Evolutionary conservation across 2,797 vertebrate species (phyloP).

Genomic region (Fistularia tabacaria): DNA sequence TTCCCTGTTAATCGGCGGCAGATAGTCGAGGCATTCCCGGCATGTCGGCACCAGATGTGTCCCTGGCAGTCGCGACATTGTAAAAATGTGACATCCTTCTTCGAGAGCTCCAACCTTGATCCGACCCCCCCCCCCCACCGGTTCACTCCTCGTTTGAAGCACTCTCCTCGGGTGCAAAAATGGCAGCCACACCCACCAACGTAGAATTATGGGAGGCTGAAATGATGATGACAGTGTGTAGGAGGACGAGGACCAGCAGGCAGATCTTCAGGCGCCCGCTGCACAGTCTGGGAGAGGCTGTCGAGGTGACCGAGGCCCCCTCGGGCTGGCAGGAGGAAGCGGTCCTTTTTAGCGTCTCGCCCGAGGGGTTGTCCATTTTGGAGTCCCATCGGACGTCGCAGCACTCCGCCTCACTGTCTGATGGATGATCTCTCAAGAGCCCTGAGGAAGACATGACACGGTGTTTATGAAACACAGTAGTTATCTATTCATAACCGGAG

Average conservation of each 20-base stretch:
- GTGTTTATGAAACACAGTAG: too few relatives aligned
- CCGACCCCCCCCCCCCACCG: slow-evolving; percentile 9
- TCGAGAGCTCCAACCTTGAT: slow-evolving; percentile 26
- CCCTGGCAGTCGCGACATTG: slow-evolving; percentile 45
- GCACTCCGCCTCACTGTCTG: slow-evolving; percentile 62
- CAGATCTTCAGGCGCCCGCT: slow-evolving; percentile 74
- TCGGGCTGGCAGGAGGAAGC: slow-evolving; percentile 65
- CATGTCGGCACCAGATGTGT: slow-evolving; percentile 48
- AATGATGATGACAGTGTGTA: slow-evolving; percentile 74
- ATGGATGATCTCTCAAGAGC: slow-evolving; percentile 51
- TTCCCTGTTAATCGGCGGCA: slow-evolving; percentile 45
- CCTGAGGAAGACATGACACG: slow-evolving; percentile 42
- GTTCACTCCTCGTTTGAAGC: slow-evolving; percentile 72
- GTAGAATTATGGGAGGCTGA: slow-evolving; percentile 70
- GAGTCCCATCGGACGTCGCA: slow-evolving; percentile 72
- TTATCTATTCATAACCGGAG: too few relatives aligned
- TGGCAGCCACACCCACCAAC: slow-evolving; percentile 55
- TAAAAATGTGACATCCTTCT: slow-evolving; percentile 47
- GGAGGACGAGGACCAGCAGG: slow-evolving; percentile 72
- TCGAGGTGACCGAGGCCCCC: slow-evolving; percentile 63
- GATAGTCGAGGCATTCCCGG: slow-evolving; percentile 47
- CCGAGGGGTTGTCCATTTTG: slow-evolving; percentile 61
- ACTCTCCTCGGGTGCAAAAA: slow-evolving; percentile 72
- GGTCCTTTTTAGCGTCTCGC: slow-evolving; percentile 71
- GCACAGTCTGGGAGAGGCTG: slow-evolving; percentile 62